These are phyloP conservation scores for Alfaro cultratus DNA, from an alignment of 2,797 vertebrate genomes.

Conservation along the genomic window DNA sequence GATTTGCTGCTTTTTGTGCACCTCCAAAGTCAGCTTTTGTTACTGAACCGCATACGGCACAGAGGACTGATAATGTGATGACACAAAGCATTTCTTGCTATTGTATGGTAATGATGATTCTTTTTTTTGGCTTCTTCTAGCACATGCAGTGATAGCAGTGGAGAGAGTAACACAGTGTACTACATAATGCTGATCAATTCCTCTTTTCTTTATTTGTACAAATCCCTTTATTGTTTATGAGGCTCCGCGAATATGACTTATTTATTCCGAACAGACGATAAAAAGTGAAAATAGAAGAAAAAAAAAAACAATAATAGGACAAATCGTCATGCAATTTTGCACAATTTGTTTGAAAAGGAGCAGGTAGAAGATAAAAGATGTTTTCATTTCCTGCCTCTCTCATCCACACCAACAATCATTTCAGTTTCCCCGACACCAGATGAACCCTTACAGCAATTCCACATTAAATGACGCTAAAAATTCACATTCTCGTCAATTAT, in stretches of 20 bases:
- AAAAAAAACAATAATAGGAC: no score
- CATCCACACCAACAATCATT: no score
- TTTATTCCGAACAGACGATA: no score
- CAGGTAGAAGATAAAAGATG: no score
- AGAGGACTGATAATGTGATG: conserved; percentile 46
- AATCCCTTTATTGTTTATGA: neutral
- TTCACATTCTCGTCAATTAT: no score
- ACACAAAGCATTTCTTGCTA: conserved; percentile 29
- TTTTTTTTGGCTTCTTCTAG: conserved; percentile 1
- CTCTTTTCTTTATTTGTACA: neutral
- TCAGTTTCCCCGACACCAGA: no score
- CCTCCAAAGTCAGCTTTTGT: conserved; percentile 37
- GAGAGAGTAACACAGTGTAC: conserved; percentile 2
- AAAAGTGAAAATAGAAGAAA: no score
- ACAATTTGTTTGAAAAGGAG: no score
- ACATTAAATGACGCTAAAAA: no score
- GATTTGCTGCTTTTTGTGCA: conserved; percentile 36
- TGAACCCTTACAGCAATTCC: no score
- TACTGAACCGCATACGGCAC: conserved; percentile 4
- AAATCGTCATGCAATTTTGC: no score
- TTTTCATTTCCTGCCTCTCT: no score
- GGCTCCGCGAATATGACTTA: neutral
- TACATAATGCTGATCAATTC: neutral
- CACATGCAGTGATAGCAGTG: neutral
- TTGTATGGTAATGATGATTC: conserved; percentile 21